phyloP scores from a whole-genome alignment of 2,888 invertebrate species.

The Drosophila leonis region DNA sequence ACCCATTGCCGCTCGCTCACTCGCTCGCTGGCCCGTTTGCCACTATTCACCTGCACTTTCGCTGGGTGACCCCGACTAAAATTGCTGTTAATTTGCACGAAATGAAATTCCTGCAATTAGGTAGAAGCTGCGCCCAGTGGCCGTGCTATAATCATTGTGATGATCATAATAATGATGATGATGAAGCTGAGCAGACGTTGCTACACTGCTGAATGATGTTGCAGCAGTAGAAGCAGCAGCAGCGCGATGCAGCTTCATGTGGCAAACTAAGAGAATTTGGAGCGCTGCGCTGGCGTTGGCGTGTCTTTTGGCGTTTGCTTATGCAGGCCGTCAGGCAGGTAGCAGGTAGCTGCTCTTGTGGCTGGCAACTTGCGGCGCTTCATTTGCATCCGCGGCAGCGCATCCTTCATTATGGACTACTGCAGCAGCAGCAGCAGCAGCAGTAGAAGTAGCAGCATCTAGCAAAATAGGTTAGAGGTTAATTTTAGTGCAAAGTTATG shows the following conservation, averaged over 20 bases:
- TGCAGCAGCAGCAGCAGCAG: slow-evolving; percentile 19
- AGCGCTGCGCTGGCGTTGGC: slow-evolving; percentile 67
- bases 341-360: slow-evolving; percentile 38
- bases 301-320: slow-evolving; percentile 75
- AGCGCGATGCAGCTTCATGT: slow-evolving; percentile 20
- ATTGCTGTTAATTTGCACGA: slow-evolving; percentile 84
- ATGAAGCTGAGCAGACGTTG: slow-evolving; percentile 22
- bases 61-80: slow-evolving; percentile 65
- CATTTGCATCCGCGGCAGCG: slow-evolving; percentile 74
- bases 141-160: slow-evolving; percentile 40
- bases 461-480: slow-evolving; percentile 80
- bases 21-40: neutral
- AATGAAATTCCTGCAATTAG: slow-evolving; percentile 85
- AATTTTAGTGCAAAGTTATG: slow-evolving; percentile 83
- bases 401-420: slow-evolving; percentile 70
- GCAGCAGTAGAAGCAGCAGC: slow-evolving; percentile 5
- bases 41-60: slow-evolving; percentile 49
- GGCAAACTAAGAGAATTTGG: slow-evolving; percentile 47
- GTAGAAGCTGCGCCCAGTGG: slow-evolving; percentile 62
- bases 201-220: slow-evolving; percentile 8
- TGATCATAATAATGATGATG: slow-evolving; percentile 42
- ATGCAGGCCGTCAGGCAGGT: slow-evolving; percentile 34
- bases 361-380: slow-evolving; percentile 65
- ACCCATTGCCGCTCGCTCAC: neutral
- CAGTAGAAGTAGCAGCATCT: slow-evolving; percentile 30